Conservation (phyloP, 2,113 vertebrate genomes). For the Psettodes erumei region DNA sequence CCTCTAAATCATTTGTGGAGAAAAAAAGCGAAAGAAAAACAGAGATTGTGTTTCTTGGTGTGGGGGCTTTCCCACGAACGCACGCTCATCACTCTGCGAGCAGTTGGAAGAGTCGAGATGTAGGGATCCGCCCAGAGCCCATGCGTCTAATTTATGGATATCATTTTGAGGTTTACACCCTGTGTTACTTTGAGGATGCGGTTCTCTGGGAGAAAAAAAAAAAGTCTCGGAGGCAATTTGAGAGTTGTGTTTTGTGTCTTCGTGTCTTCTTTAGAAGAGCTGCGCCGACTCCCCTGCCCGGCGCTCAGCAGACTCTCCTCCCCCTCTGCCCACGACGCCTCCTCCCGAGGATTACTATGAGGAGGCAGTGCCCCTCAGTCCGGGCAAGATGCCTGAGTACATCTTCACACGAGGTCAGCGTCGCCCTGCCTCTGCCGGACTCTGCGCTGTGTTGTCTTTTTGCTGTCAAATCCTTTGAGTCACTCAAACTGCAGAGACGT, state of each 20-base stretch:
- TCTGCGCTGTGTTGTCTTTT: too few species aligned
- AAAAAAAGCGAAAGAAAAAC: constrained; percentile 35
- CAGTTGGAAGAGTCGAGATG: constrained; percentile 32
- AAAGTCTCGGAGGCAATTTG: constrained; percentile 27
- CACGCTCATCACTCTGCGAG: constrained; percentile 32
- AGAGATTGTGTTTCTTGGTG: constrained; percentile 22
- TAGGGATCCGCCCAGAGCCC: constrained; percentile 27
- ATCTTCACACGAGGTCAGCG: constrained; percentile 93
- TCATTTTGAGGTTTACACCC: constrained; percentile 21
- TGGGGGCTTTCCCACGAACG: constrained; percentile 57
- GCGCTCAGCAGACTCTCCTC: constrained; percentile 83
- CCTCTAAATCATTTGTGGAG: constrained; percentile 6
- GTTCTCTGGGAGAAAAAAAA: constrained; percentile 16
- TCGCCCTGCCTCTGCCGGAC: constrained; percentile 34
- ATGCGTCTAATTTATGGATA: constrained; percentile 54
- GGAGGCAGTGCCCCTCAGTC: constrained; percentile 94
- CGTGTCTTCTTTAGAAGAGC: constrained; percentile 46
- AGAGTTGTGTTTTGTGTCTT: constrained; percentile 53
- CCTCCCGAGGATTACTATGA: constrained; percentile 98
- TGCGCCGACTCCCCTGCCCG: constrained; percentile 42
- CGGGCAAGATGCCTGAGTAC: constrained; percentile 91
- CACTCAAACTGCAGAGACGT: constrained; percentile 1
- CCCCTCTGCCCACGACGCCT: constrained; percentile 92
- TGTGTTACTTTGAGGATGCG: constrained; percentile 47
- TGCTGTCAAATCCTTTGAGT: neutral